Base-by-base conservation (phyloP, 2,797 vertebrate species). In the Geotrypetes seraphini region DNA sequence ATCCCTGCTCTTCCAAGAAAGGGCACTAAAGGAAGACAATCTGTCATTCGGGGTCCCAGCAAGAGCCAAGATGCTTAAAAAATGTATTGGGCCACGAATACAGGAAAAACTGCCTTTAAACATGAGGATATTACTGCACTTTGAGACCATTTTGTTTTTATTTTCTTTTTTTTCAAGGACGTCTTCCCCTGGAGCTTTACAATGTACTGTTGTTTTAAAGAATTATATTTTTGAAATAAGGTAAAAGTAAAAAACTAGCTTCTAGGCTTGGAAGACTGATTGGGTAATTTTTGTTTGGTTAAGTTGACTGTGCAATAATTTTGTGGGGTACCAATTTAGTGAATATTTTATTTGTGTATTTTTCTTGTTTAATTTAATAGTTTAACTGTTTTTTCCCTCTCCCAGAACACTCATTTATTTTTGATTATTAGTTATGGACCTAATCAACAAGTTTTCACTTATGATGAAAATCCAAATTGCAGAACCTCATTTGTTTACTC, bases 271-370 rank as follows among this genome's bases (percentile, higher is more conserved):
- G 25, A 16, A n/a, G 82, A 73, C 79, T 79, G 73, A 57, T 62
- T 51, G 41, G 22, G 25, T 53, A 40, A 53, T 64, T 68, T 64
- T 40, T 21, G 28, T 47, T 40, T 11, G 21, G 30, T 38, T 36
- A 39, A 71, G 77, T 82, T 60, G 83, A 66, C 80, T 83, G 89
- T 96, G 93, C 92, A 96, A 96, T 96, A 94, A 62, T 71, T 78
- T 55, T 66, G 24, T 76, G 73, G 62, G 50, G 55, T 72, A 53
- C 32, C 48, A 35, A 44, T 49, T 45, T 78, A 64, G 31, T 74
- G 56, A 62, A 71, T 61, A 68, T 66, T 67, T 73, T 63, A 72
- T 57, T 58, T 62, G 35, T 61, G 66, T 75, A 62, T 72, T 65
- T 63, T 50, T 22, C 48, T 63, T 42, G 73, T 78, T 53, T 65